Evolutionary conservation across 1,140 invertebrate genomes (phyloP).

Genomic region (Cotesia chilonis): DNA sequence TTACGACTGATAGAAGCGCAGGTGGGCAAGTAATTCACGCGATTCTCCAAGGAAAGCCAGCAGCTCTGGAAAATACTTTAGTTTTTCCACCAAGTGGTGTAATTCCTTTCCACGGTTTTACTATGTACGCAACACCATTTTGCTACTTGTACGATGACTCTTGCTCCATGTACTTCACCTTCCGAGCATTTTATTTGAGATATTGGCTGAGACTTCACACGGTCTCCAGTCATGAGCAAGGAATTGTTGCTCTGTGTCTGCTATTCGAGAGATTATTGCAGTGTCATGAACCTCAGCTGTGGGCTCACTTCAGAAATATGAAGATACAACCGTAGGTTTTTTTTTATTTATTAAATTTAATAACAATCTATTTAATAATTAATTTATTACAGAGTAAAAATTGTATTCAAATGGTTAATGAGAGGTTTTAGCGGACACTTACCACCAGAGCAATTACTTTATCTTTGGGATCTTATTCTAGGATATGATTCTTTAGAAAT

Average conservation of each 20-base stretch:
- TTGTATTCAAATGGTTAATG: conserved; percentile 96
- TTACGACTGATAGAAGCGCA: conserved; percentile 67
- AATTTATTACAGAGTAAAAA: conserved; percentile 73
- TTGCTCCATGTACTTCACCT: conserved; percentile 86
- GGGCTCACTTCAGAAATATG: conserved; percentile 87
- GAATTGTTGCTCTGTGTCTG: conserved; percentile 82
- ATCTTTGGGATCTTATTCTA: conserved; percentile 91
- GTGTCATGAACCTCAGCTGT: conserved; percentile 87
- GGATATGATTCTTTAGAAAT: conserved; percentile 93
- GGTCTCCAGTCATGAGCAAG: conserved; percentile 90
- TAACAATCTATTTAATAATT: neutral
- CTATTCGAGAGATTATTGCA: conserved; percentile 92
- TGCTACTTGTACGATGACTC: conserved; percentile 93
- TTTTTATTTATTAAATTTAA: neutral
- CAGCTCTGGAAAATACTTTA: conserved; percentile 74
- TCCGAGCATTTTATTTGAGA: conserved; percentile 88
- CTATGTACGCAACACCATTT: conserved; percentile 96
- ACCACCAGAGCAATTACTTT: conserved; percentile 88
- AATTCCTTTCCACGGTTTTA: conserved; percentile 96
- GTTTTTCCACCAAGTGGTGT: conserved; percentile 92
- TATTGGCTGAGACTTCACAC: conserved; percentile 93
- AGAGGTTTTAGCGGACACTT: conserved; percentile 93
- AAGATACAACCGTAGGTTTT: conserved; percentile 89
- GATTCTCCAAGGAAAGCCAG: conserved; percentile 77
- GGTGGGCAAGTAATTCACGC: conserved; percentile 66